A percentile compares a stretch with the other conserved stretches of the same genome.
phyloP scores from a whole-genome alignment of 2,113 vertebrate genomes.

The Phalacrocorax pelagicus region DNA sequence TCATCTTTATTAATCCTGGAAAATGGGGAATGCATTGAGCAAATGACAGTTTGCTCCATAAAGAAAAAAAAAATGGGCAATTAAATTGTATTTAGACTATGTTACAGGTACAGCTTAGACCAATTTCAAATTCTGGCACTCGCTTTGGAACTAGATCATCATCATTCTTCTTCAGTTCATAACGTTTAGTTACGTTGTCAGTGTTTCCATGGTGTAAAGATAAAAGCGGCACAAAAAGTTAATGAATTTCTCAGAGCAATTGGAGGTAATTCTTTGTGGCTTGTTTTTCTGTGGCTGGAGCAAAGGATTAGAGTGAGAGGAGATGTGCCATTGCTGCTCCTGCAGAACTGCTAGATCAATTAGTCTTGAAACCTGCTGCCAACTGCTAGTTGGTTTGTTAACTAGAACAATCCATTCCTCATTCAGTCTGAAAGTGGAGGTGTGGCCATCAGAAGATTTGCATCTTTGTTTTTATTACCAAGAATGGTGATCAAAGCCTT shows the following conservation, averaged over 20 bases:
- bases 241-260: background rate
- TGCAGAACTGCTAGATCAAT: background rate
- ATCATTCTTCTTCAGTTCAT: background rate
- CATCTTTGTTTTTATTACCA: background rate
- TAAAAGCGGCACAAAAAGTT: background rate
- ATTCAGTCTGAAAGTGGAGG: background rate
- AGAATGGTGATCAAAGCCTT: background rate
- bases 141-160: background rate
- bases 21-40: slow-evolving; percentile 8
- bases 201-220: background rate
- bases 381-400: background rate
- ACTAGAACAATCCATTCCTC: background rate
- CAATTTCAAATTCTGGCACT: slow-evolving; percentile 3
- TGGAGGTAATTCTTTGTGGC: background rate
- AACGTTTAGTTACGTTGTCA: background rate
- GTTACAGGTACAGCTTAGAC: slow-evolving; percentile 3
- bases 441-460: background rate
- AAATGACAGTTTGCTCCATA: background rate
- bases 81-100: slow-evolving; percentile 20
- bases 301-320: background rate
- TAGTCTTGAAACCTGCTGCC: background rate
- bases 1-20: slow-evolving; percentile 54
- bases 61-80: slow-evolving; percentile 17
- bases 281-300: background rate
- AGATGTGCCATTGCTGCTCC: background rate